Percentiles rank a stretch among this genome's conserved stretches.
These are phyloP conservation scores for Phylloscopus collybita DNA, from an alignment of 2,797 vertebrate species.

Conservation along the genomic window DNA sequence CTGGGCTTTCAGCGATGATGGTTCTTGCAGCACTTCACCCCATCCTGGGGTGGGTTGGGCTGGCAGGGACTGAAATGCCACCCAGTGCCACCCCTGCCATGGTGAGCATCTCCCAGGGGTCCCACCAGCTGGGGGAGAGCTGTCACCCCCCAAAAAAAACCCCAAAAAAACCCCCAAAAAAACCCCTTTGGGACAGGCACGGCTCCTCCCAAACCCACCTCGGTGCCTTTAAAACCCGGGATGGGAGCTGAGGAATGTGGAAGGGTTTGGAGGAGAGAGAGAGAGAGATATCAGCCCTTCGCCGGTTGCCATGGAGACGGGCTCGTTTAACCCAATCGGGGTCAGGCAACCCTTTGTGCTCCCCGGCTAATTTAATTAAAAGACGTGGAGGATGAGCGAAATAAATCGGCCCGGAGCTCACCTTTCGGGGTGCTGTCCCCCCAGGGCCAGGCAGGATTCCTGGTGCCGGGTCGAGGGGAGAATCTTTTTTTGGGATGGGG, in stretches of 20 bases:
- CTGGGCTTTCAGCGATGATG: no score
- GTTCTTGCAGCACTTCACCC: no score
- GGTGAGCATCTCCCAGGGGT: background rate
- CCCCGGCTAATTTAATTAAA: constrained; percentile 37
- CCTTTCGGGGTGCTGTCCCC: background rate
- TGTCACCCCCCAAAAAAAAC: background rate
- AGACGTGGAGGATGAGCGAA: background rate
- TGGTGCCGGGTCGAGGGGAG: background rate
- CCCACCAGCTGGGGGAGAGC: background rate
- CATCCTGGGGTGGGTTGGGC: no score
- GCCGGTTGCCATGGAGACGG: constrained; percentile 36
- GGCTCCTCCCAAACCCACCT: background rate
- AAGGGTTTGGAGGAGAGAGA: background rate
- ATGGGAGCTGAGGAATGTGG: background rate
- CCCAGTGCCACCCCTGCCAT: background rate
- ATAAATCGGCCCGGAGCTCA: background rate
- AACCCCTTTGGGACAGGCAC: background rate
- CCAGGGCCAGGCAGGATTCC: background rate
- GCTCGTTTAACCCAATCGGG: constrained; percentile 45
- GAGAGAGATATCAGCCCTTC: background rate
- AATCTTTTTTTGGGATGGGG: background rate
- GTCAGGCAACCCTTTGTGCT: constrained; percentile 25
- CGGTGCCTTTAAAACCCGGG: background rate
- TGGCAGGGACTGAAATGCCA: background rate
- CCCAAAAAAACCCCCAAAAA: no score